Percentiles rank a stretch among this genome's conserved stretches.
Conservation (phyloP, 2,888 invertebrate genomes). For the Deilephila porcellus region DNA sequence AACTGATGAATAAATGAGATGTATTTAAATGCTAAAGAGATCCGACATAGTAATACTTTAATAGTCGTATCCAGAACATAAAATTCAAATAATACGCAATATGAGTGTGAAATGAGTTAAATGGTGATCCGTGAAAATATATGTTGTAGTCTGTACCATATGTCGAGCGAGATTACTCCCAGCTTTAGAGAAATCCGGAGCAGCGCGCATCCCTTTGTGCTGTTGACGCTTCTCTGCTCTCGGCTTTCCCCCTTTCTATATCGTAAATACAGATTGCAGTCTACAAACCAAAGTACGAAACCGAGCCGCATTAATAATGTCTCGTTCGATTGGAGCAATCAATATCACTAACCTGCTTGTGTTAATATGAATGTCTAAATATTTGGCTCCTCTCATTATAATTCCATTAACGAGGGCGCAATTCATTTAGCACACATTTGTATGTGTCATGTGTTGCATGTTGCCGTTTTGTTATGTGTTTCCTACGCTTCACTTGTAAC, state of each 20-base stretch:
- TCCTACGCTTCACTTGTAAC: conserved; percentile 64
- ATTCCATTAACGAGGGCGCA: conserved; percentile 63
- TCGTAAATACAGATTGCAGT: conserved; percentile 55
- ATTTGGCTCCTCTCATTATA: conserved; percentile 59
- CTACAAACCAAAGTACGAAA: neutral
- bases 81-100: neutral
- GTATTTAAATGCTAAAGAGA: too few relatives aligned
- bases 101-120: neutral
- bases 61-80: neutral
- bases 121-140: neutral
- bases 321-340: neutral
- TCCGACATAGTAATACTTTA: neutral
- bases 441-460: conserved; percentile 67
- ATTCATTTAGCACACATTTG: conserved; percentile 62
- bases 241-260: conserved; percentile 54
- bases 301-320: conserved; percentile 36
- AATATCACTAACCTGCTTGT: neutral
- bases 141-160: conserved; percentile 51
- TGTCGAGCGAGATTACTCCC: conserved; percentile 59
- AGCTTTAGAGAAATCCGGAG: conserved; percentile 62
- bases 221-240: conserved; percentile 63
- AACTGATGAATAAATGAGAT: too few relatives aligned
- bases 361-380: conserved; percentile 28
- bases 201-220: conserved; percentile 61
- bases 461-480: conserved; percentile 64